Evolutionary conservation across 2,888 invertebrate genomes (phyloP), one percentile per base, ranked within the genome.

Genomic region (Lucinisca nassula): DNA sequence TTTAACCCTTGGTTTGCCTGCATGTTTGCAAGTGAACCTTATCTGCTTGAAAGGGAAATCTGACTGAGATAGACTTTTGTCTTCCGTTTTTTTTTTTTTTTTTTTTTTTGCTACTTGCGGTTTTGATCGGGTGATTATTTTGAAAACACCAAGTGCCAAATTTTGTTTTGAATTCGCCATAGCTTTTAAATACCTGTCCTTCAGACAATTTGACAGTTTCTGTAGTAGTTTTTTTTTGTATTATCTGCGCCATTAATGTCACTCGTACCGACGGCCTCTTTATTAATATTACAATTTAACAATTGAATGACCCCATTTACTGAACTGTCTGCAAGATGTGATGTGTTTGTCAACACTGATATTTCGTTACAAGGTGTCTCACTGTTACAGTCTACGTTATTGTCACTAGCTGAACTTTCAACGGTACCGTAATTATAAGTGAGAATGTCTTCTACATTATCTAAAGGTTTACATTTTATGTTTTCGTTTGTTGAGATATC

Each of bases 51-150:
- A 74, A 74, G 45, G 74, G 4, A 45, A 45, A 12, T 74, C n/a
- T 14, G 24, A 8, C 8, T 45, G 6, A 45, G 40, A 32, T 2
- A 37, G 3, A 38, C 8, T 17, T 74, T 74, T 49, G 24, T 74
- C 67, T 2, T 67, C 67, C 32, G 17, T 35, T 35, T 35, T 74
- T 17, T 74, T 74, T 49, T 6, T 74, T 35, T 2, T 67, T 35
- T 35, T 6, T 35, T 35, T 35, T 74, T 35, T 24, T 45, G 49
- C 74, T 74, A 17, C 74, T 45, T n/a, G 24, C 30, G 3, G 30
- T 74, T 38, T 74, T 74, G n/a, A 74, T 40, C 2, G 74, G 45
- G 45, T 74, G 74, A 17, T 74, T 74, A 45, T 74, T 38, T 49
- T 45, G 49, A 12, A 3, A 6, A 30, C 45, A 45, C 74, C 74